A percentile compares a stretch with the other conserved stretches of the same genome.
Conservation (phyloP, 2,113 vertebrate genomes). For the Psittacara wagleri region DNA sequence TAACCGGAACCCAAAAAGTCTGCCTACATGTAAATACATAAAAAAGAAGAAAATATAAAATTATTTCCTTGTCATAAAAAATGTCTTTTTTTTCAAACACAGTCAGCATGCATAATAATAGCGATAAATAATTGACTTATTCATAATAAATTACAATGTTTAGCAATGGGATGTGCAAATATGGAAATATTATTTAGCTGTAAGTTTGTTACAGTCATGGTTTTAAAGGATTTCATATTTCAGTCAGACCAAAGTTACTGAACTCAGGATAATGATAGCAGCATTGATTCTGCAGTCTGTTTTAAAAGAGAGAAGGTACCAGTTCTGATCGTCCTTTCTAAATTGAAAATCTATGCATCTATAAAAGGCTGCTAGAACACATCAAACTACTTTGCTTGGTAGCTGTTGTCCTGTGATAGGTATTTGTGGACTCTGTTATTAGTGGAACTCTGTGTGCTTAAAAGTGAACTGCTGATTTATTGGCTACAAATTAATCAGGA, state of each 20-base stretch:
- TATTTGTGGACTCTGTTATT: background rate
- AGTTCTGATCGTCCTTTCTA: background rate
- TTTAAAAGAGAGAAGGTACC: background rate
- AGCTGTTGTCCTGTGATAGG: background rate
- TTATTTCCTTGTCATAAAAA: background rate
- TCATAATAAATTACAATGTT: background rate
- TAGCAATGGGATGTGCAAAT: background rate
- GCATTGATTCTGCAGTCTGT: background rate
- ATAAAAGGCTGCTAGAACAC: background rate
- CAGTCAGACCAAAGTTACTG: background rate
- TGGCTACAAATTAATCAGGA: background rate
- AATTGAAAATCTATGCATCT: background rate
- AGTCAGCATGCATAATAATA: background rate
- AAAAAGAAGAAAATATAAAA: background rate
- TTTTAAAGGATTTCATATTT: background rate
- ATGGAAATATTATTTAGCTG: background rate
- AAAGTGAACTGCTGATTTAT: background rate
- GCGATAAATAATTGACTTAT: background rate
- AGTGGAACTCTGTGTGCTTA: background rate
- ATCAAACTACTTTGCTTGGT: background rate
- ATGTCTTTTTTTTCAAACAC: background rate
- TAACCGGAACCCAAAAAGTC: slow-evolving; percentile 92
- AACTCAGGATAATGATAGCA: background rate
- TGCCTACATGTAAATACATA: slow-evolving; percentile 74
- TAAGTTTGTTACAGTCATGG: background rate